Conservation (phyloP, 2,113 vertebrate species). For the Poecilia latipinna region DNA sequence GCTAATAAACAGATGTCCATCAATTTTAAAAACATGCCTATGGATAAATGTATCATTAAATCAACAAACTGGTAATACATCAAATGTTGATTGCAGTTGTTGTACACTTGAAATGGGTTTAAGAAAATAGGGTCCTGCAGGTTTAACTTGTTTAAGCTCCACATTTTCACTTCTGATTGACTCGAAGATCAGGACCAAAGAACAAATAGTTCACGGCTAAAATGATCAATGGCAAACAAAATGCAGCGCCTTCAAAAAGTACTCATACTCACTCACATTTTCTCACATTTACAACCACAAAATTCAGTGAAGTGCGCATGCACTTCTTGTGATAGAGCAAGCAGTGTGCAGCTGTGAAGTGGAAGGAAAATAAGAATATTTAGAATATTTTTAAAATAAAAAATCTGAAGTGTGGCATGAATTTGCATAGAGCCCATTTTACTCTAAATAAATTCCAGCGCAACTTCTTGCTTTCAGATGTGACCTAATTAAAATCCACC, state of each 20-base stretch:
- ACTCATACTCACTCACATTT: background rate
- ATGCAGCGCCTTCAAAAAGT: background rate
- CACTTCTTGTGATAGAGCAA: background rate
- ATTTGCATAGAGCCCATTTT: background rate
- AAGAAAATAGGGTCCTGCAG: constrained; percentile 27
- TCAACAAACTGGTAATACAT: constrained; percentile 47
- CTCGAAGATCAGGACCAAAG: constrained; percentile 37
- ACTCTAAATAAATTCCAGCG: background rate
- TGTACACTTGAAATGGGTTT: constrained; percentile 35
- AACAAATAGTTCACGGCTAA: constrained; percentile 42
- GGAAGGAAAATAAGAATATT: background rate
- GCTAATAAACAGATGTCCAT: constrained; percentile 39
- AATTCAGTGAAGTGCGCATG: background rate
- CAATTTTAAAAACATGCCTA: constrained; percentile 40
- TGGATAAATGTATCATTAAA: constrained; percentile 45
- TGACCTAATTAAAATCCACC: no score
- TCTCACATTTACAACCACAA: background rate
- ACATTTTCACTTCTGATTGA: constrained; percentile 36
- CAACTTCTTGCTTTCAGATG: no score
- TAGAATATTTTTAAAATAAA: background rate
- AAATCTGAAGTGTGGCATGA: background rate
- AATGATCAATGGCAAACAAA: constrained; percentile 41
- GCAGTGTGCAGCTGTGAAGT: background rate
- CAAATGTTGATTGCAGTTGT: constrained; percentile 19
- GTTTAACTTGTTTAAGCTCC: constrained; percentile 14